Conservation (phyloP, 2,797 vertebrate species). For the Amniataba percoides region DNA sequence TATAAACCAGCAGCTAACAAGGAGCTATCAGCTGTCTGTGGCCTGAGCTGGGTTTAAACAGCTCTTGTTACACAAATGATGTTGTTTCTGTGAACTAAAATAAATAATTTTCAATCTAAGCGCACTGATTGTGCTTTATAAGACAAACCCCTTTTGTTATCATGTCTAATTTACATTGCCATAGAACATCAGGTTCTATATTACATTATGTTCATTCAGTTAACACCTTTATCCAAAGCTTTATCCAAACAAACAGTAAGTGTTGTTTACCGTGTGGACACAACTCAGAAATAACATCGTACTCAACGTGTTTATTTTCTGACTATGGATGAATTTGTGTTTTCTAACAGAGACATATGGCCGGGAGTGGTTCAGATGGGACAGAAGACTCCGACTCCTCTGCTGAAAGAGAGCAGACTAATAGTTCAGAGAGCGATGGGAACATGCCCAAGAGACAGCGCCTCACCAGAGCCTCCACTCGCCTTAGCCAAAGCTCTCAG, state of each 20-base stretch:
- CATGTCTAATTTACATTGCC: background rate
- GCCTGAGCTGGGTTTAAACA: background rate
- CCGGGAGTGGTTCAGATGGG: conserved; percentile 95
- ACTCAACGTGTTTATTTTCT: no score
- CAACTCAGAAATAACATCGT: no score
- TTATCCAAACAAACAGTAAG: no score
- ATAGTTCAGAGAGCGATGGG: conserved; percentile 96
- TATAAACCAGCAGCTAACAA: conserved; percentile 14
- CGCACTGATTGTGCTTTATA: background rate
- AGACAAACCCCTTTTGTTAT: background rate
- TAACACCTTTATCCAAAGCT: no score
- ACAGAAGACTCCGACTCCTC: conserved; percentile 98
- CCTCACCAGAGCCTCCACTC: conserved; percentile 94
- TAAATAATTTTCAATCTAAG: background rate
- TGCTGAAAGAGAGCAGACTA: conserved; percentile 95
- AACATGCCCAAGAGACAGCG: conserved; percentile 91
- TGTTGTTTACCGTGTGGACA: no score
- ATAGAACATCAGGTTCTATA: background rate
- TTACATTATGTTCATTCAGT: no score
- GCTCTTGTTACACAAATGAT: background rate
- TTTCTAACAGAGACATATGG: conserved; percentile 90
- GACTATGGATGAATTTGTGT: no score
- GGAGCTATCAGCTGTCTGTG: conserved; percentile 41
- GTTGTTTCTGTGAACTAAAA: background rate
- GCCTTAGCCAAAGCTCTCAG: conserved; percentile 98